Conservation (phyloP, 2,888 invertebrate species). For the Platynereis dumerilii region DNA sequence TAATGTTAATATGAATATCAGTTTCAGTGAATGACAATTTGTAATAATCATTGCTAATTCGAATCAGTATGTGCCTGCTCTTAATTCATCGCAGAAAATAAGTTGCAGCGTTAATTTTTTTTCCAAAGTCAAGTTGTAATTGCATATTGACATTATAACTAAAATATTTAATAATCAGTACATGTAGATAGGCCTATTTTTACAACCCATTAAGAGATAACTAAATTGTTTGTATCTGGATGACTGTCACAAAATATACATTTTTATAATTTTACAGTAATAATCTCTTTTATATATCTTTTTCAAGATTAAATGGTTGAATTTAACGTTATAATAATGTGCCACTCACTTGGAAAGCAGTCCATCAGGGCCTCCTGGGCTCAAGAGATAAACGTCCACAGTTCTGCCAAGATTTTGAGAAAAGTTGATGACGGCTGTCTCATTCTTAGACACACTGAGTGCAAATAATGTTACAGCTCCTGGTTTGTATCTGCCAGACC, state of each 20-base stretch:
- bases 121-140: too few species aligned
- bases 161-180: too few species aligned
- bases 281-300: background rate
- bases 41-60: background rate
- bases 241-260: too few species aligned
- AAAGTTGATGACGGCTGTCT: background rate
- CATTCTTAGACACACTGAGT: background rate
- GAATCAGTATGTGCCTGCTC: background rate
- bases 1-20: background rate
- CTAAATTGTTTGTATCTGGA: too few species aligned
- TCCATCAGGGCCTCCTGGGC: background rate
- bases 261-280: background rate
- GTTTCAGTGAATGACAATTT: background rate
- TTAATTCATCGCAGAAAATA: background rate
- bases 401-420: background rate
- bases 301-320: background rate
- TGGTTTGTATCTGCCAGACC: background rate
- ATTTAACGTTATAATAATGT: background rate
- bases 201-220: too few species aligned
- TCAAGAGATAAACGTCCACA: slow-evolving; percentile 1
- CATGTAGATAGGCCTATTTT: too few species aligned
- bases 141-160: too few species aligned
- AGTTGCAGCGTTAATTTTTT: background rate
- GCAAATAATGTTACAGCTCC: slow-evolving; percentile 8
- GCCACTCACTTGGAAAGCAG: background rate